Conservation (phyloP, 2,113 vertebrate species). For the Romanogobio albipinnatus region DNA sequence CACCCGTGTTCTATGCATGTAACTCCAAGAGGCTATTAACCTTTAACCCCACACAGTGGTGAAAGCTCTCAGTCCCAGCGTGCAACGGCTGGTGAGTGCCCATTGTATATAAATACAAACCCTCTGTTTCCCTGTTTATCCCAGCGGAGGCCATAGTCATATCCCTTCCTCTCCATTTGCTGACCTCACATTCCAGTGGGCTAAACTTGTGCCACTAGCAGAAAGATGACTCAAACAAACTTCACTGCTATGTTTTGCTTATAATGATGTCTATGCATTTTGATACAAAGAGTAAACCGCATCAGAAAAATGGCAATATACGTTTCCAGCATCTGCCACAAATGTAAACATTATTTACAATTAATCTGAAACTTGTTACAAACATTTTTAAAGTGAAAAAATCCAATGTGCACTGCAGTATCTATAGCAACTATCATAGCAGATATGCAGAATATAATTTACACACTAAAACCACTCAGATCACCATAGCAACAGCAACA, state of each 20-base stretch:
- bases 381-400: background rate
- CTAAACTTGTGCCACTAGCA: slow-evolving; percentile 20
- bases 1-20: slow-evolving; percentile 29
- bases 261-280: background rate
- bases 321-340: background rate
- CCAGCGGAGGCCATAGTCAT: slow-evolving; percentile 39
- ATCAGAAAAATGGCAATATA: background rate
- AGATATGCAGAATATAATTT: background rate
- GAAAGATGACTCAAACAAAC: slow-evolving; percentile 11
- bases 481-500: background rate
- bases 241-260: background rate
- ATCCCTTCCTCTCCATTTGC: slow-evolving; percentile 31
- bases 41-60: slow-evolving; percentile 31
- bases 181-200: slow-evolving; percentile 22
- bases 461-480: background rate
- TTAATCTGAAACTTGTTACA: background rate
- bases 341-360: background rate
- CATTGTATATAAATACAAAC: slow-evolving; percentile 45
- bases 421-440: too few relatives aligned
- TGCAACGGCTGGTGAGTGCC: slow-evolving; percentile 36
- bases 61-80: slow-evolving; percentile 38
- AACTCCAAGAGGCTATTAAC: slow-evolving; percentile 48
- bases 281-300: background rate
- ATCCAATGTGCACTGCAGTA: too few relatives aligned
- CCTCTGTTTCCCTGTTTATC: slow-evolving; percentile 20